Base-by-base conservation (phyloP, 1,140 invertebrate genomes). In the Zaprionus camerounensis region DNA sequence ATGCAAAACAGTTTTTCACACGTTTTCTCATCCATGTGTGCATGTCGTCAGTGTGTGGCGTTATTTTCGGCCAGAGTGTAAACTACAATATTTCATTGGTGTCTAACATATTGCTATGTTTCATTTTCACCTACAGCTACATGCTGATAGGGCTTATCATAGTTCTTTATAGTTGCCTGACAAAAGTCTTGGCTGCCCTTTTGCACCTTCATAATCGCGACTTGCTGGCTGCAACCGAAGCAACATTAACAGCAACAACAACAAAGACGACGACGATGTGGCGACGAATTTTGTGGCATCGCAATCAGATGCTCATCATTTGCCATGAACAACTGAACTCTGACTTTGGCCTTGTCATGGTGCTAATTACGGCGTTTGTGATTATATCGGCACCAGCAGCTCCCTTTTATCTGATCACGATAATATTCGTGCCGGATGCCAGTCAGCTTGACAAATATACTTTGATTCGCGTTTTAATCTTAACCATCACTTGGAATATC, bases 331-430 rank as follows among this genome's bases (percentile, higher is more conserved):
- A 83, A 22, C 31, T 91, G 26, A 91, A 70, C 73, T 67, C 51
- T n/a, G 64, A 34, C 9, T 82, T 88, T 46, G 88, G 88, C 1
- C 28, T 78, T 2, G 46, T 82, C 0, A 28, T 88, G 46, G 49
- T 66, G 15, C 1, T 78, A 5, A 80, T 91, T 17, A 71, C 76
- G 51, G 79, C 71, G 3, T 78, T 65, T 68, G 26, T 73, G 4
- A 56, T 87, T 2, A 28, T 79, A 38, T 73, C 72, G 5, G 58
- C 74, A 3, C 81, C 79, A 6, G 41, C 46, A 4, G 75, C 83
- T 24, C 79, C 81, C 1, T 91, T 91, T 36, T 85, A 72, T 20
- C 13, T 91, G n/a, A 61, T 87, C 44, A 77, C 79, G 2, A 70
- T 78, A 5, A 58, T 78, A 26, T 76, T 82, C 22, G 59, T 78